These are phyloP conservation scores for Silurus aristotelis DNA, from an alignment of 2,797 vertebrate species.

Conservation along the genomic window DNA sequence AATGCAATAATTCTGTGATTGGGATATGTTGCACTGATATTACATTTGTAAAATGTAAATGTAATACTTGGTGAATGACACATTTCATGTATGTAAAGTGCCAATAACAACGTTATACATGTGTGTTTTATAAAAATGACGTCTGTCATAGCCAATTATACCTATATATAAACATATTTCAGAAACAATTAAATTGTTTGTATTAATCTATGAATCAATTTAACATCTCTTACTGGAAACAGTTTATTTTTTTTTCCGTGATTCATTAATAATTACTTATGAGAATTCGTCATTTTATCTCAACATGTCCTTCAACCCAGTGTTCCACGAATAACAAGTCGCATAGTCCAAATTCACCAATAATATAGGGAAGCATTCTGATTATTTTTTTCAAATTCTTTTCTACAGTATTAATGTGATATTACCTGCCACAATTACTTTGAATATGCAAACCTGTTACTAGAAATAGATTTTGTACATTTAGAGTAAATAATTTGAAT, in stretches of 20 bases:
- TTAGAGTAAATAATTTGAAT: not conserved
- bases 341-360: not conserved
- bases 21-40: not conserved
- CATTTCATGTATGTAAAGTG: not conserved
- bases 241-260: not conserved
- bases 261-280: not conserved
- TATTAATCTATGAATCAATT: not conserved
- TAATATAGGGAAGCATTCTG: not conserved
- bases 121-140: not conserved
- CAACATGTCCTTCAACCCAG: too few species aligned
- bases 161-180: not conserved
- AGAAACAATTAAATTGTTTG: not conserved
- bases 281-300: not conserved
- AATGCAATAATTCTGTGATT: not conserved
- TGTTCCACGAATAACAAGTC: not conserved
- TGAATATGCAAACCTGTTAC: not conserved
- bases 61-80: not conserved
- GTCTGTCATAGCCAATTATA: not conserved
- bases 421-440: not conserved
- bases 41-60: not conserved
- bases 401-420: not conserved
- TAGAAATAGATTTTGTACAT: not conserved
- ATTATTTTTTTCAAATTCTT: not conserved
- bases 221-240: not conserved
- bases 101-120: not conserved